Conservation (phyloP, 2,888 invertebrate genomes). For the Pterostichus niger region DNA sequence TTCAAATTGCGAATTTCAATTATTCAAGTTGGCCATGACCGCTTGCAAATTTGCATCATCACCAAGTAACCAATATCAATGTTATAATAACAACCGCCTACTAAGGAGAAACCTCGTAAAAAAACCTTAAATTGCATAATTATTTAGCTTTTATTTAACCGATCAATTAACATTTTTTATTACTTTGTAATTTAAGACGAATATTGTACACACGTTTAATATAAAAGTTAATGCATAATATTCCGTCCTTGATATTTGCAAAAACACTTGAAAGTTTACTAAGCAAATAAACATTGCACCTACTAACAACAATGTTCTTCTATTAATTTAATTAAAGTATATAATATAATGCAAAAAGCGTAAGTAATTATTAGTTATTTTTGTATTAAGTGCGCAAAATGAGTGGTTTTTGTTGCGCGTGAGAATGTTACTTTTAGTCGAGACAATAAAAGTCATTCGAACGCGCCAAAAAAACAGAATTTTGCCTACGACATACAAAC, state of each 20-base stretch:
- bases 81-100: neutral
- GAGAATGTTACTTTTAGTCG: no score
- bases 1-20: neutral
- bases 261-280: neutral
- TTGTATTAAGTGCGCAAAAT: no score
- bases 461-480: no score
- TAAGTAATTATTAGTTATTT: no score
- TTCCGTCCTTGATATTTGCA: constrained; percentile 10
- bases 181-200: neutral
- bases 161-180: constrained; percentile 18
- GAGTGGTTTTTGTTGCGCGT: no score
- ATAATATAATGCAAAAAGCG: no score
- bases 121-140: neutral
- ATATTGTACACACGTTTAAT: neutral
- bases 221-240: no score
- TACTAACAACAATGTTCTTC: no score
- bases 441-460: no score
- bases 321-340: no score
- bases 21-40: constrained; percentile 11
- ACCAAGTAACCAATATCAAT: neutral
- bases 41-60: constrained; percentile 28
- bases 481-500: no score
- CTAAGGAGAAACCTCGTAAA: constrained; percentile 5
- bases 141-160: neutral
- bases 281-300: neutral